Evolutionary conservation across 2,888 invertebrate genomes (phyloP).

Genomic region (Germaria angustata): DNA sequence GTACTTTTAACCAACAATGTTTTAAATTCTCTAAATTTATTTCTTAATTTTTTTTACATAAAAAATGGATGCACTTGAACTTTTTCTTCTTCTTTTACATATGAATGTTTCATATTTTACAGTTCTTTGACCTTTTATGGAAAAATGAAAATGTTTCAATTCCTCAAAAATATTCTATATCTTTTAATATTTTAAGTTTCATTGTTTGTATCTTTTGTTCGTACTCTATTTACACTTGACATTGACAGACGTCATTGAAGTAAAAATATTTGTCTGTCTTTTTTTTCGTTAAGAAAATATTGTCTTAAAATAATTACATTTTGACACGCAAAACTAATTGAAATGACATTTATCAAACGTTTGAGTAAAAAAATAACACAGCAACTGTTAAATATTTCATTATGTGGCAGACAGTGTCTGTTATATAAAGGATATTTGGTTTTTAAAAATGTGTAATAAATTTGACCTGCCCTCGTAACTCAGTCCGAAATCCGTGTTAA

Average conservation of each 20-base stretch:
- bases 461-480: no score
- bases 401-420: neutral
- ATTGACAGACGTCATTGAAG: conserved; percentile 33
- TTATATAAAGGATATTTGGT: neutral
- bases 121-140: conserved; percentile 32
- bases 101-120: neutral
- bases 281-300: neutral
- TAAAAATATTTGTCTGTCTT: neutral
- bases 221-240: conserved; percentile 40
- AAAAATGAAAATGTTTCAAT: neutral
- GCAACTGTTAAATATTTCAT: neutral
- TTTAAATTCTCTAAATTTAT: neutral
- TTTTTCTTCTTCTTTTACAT: neutral
- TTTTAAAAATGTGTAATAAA: no score
- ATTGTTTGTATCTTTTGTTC: neutral
- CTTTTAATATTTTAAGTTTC: neutral
- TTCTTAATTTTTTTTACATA: no score
- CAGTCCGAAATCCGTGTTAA: no score
- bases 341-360: conserved; percentile 22
- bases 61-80: conserved; percentile 24
- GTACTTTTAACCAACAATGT: neutral
- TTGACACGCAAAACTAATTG: conserved; percentile 33
- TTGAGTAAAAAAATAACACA: neutral
- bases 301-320: conserved; percentile 4
- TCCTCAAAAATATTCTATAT: conserved; percentile 1